Conservation (phyloP, 2,888 invertebrate species). For the Bembecia ichneumoniformis region DNA sequence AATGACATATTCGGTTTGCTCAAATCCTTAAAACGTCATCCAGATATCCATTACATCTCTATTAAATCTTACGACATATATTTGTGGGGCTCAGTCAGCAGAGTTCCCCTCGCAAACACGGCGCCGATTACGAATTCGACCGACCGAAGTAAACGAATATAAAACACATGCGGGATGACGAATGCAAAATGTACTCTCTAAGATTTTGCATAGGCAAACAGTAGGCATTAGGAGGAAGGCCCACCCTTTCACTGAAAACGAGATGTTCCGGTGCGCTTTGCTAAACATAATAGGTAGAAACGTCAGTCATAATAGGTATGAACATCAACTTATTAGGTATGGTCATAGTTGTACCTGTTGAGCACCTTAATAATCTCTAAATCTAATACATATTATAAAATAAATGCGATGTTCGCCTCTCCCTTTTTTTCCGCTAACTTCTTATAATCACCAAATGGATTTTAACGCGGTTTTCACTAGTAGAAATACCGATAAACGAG, state of each 20-base stretch:
- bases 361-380: no score
- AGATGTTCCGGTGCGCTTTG: background rate
- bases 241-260: slow-evolving; percentile 29
- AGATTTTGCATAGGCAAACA: slow-evolving; percentile 71
- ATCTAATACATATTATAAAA: no score
- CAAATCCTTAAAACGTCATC: slow-evolving; percentile 73
- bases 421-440: no score
- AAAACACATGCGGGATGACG: slow-evolving; percentile 71
- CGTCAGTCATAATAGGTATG: no score
- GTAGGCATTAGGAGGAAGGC: slow-evolving; percentile 16
- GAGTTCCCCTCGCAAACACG: slow-evolving; percentile 67
- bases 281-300: background rate
- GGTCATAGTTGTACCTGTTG: no score
- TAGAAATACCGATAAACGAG: no score
- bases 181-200: slow-evolving; percentile 67
- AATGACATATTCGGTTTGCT: slow-evolving; percentile 72
- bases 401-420: no score
- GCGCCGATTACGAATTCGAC: slow-evolving; percentile 66
- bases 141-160: slow-evolving; percentile 71
- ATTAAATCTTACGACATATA: slow-evolving; percentile 74
- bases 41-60: slow-evolving; percentile 74
- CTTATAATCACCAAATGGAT: no score
- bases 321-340: no score
- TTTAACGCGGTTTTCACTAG: no score
- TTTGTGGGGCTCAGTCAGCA: slow-evolving; percentile 69